These are phyloP conservation scores for Polydrusus cervinus DNA, from an alignment of 2,888 invertebrate genomes.

Conservation along the genomic window DNA sequence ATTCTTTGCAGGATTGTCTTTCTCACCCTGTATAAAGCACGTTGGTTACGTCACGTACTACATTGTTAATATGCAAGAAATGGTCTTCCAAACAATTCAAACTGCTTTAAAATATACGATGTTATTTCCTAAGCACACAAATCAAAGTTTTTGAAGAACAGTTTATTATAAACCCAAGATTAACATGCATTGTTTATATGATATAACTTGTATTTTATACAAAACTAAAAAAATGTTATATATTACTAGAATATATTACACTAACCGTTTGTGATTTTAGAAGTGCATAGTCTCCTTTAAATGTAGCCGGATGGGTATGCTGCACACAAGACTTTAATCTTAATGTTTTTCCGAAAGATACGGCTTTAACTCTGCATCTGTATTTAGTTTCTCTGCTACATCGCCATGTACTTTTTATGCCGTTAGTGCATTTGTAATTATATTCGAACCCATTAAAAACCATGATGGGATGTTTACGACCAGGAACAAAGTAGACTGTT, in stretches of 20 bases:
- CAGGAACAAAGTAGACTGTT: conserved; percentile 14
- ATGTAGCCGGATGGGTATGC: conserved; percentile 21
- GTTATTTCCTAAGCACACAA: no score
- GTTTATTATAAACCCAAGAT: no score
- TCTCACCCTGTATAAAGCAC: no score
- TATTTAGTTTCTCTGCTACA: conserved; percentile 1
- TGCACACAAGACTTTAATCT: conserved; percentile 9
- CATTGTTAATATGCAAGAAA: no score
- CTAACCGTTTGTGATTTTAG: neutral
- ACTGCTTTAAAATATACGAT: no score
- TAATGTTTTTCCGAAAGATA: conserved; percentile 9
- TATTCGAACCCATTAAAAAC: conserved; percentile 19
- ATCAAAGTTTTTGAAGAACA: no score
- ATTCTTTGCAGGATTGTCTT: no score
- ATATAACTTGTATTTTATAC: neutral
- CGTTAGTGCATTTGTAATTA: neutral
- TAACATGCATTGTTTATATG: neutral
- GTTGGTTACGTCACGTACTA: no score
- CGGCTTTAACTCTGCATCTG: conserved; percentile 2
- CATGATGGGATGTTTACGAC: conserved; percentile 21
- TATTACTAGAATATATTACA: neutral
- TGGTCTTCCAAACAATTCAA: no score
- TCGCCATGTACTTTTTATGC: conserved; percentile 18
- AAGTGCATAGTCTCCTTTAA: conserved; percentile 8
- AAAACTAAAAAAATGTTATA: no score